phyloP scores from a whole-genome alignment of 2,113 vertebrate species.

The Chascanopsetta lugubris region DNA sequence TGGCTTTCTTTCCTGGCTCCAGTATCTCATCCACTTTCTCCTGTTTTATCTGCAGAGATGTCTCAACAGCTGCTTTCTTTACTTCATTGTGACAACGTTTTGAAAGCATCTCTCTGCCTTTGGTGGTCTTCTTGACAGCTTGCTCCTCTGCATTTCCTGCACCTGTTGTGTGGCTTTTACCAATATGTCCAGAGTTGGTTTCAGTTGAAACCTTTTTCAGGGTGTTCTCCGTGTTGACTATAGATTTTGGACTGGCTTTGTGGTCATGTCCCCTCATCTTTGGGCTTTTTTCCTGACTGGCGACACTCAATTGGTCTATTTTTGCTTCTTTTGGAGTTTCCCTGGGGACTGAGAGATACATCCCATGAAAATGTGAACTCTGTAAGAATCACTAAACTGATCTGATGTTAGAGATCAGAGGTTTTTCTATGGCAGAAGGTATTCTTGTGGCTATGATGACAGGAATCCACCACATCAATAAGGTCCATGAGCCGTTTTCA shows the following conservation, averaged over 20 bases:
- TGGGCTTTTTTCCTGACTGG: background rate
- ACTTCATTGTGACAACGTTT: background rate
- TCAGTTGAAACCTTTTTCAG: background rate
- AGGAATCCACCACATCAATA: no score
- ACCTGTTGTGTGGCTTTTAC: background rate
- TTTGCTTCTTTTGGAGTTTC: background rate
- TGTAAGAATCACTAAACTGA: no score
- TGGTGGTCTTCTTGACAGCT: background rate
- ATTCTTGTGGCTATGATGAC: no score
- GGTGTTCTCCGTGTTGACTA: background rate
- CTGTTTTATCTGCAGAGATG: background rate
- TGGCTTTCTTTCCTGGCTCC: background rate
- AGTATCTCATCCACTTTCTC: background rate
- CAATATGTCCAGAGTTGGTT: background rate
- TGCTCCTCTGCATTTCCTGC: background rate
- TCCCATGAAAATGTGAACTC: background rate
- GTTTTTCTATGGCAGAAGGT: no score
- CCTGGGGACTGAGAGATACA: slow-evolving; percentile 35
- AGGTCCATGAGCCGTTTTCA: no score
- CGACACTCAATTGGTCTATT: background rate
- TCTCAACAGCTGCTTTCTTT: background rate
- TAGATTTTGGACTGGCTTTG: background rate
- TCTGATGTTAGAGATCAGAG: no score
- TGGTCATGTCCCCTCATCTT: background rate
- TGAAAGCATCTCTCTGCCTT: background rate